A percentile compares a stretch with the other conserved stretches of the same genome.
Conservation (phyloP, 30 jellyfish, hydroid and myxozoan genomes). For the Turritopsis dohrnii region DNA sequence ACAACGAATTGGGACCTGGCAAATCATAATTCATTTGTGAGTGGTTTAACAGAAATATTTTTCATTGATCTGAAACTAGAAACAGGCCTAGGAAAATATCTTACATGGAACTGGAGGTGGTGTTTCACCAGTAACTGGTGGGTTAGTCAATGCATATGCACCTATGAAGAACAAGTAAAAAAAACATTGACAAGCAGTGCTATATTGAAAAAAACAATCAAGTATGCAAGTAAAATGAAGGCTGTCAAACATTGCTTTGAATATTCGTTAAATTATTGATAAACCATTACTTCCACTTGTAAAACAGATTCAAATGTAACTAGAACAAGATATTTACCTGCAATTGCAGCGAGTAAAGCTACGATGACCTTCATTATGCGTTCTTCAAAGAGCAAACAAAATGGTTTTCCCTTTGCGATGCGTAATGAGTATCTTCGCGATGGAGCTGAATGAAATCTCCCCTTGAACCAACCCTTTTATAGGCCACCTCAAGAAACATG, state of each 20-base stretch:
- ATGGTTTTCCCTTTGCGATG: neutral
- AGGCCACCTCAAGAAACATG: neutral
- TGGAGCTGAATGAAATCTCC: neutral
- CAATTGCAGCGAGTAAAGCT: neutral
- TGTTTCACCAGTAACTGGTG: neutral
- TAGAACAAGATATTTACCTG: neutral
- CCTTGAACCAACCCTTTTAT: neutral
- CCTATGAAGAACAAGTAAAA: neutral
- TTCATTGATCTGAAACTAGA: neutral
- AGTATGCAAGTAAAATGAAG: neutral
- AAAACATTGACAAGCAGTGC: neutral
- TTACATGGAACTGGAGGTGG: slow-evolving; percentile 6
- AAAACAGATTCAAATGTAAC: neutral
- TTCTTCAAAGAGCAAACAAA: neutral
- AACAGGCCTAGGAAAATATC: neutral
- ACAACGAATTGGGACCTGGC: neutral
- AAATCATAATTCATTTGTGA: neutral
- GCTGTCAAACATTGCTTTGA: neutral
- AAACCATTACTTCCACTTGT: no score
- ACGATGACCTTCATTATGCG: neutral
- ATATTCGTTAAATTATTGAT: no score
- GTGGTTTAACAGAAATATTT: neutral
- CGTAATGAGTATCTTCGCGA: neutral
- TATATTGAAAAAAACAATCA: neutral
- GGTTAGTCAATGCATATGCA: neutral